A percentile compares a stretch with the other conserved stretches of the same genome.
Conservation (phyloP, 1,140 invertebrate genomes). For the Papilio machaon region DNA sequence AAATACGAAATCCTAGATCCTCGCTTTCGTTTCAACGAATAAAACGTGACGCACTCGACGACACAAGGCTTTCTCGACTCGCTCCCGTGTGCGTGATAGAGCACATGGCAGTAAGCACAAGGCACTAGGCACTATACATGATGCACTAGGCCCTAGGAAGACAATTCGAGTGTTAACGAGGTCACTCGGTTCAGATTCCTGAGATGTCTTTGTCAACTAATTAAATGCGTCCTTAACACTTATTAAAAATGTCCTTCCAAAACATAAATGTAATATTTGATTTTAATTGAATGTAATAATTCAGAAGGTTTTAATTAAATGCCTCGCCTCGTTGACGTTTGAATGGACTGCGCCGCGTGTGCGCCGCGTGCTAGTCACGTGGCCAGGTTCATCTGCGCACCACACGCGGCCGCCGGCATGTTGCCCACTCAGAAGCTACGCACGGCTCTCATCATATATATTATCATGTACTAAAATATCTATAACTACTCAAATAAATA, state of each 20-base stretch:
- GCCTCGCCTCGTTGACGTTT: background rate
- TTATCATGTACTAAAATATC: background rate
- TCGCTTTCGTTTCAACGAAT: background rate
- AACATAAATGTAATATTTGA: too few relatives aligned
- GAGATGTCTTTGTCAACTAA: background rate
- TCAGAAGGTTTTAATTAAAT: background rate
- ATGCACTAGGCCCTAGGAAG: background rate
- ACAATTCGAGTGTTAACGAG: background rate
- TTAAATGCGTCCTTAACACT: too few relatives aligned
- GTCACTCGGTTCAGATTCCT: background rate
- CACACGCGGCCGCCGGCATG: background rate
- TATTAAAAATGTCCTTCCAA: too few relatives aligned
- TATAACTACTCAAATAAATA: background rate
- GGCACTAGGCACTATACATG: background rate
- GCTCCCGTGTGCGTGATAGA: too few relatives aligned
- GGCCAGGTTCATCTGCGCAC: conserved; percentile 1
- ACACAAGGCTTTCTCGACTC: too few relatives aligned
- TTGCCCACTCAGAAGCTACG: background rate
- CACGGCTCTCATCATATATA: background rate
- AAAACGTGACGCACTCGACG: background rate
- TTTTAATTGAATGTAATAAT: background rate
- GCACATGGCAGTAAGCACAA: background rate
- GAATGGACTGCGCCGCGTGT: background rate
- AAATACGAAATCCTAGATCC: background rate
- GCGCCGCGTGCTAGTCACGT: background rate